A percentile compares a stretch with the other conserved stretches of the same genome.
phyloP scores from a whole-genome alignment of 2,797 vertebrate species.

The Eutrigla gurnardus region DNA sequence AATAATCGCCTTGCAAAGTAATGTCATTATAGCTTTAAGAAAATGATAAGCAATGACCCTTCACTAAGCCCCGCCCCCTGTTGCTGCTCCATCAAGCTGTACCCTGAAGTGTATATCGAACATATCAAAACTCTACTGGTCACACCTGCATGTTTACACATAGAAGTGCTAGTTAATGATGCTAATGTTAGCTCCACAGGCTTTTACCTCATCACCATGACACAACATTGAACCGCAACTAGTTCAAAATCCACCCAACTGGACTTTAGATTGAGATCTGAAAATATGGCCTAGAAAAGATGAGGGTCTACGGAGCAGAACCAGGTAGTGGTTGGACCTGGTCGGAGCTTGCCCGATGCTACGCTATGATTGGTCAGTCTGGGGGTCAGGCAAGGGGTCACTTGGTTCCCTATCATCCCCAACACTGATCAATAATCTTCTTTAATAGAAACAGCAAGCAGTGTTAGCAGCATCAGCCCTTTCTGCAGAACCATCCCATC shows the following conservation, averaged over 20 bases:
- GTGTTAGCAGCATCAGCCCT: slow-evolving; percentile 28
- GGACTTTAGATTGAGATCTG: no score
- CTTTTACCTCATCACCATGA: background rate
- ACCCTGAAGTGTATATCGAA: no score
- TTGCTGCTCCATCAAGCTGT: no score
- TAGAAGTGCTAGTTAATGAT: background rate
- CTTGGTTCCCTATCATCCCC: background rate
- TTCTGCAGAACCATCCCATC: slow-evolving; percentile 7
- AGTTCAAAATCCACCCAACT: background rate
- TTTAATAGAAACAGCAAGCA: slow-evolving; percentile 20
- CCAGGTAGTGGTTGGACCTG: background rate
- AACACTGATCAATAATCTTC: slow-evolving; percentile 2
- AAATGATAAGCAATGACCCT: background rate
- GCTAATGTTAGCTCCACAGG: background rate
- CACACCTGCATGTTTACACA: no score
- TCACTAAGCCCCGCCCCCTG: no score
- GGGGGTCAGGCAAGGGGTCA: background rate
- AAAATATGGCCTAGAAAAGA: no score
- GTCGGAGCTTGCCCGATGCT: background rate
- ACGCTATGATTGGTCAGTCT: background rate
- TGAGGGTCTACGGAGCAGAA: background rate
- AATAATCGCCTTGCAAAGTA: background rate
- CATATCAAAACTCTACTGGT: no score
- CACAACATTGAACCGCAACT: background rate
- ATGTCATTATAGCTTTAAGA: background rate